phyloP scores from a whole-genome alignment of 2,113 vertebrate genomes.

The Halichoeres trimaculatus region DNA sequence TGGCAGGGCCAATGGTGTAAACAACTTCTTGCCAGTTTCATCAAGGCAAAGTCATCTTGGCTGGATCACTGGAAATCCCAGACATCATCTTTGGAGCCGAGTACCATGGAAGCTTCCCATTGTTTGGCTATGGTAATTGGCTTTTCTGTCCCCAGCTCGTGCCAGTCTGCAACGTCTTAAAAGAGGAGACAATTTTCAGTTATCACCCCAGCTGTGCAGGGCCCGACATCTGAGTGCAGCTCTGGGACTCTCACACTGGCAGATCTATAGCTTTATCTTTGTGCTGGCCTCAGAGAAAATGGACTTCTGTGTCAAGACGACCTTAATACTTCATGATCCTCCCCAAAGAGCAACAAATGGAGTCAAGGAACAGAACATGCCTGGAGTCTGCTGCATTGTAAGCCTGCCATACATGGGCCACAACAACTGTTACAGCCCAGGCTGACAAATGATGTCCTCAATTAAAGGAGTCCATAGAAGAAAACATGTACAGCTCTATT shows the following conservation, averaged over 20 bases:
- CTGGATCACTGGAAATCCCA: neutral
- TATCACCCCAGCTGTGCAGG: constrained; percentile 29
- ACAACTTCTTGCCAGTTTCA: constrained; percentile 1
- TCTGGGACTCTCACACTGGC: constrained; percentile 14
- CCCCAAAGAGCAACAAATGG: neutral
- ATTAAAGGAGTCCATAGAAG: neutral
- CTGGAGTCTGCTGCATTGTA: neutral
- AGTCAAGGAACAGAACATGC: neutral
- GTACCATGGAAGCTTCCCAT: neutral
- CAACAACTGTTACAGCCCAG: neutral
- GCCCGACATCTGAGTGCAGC: constrained; percentile 25
- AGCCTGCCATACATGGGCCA: neutral
- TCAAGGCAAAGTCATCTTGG: neutral
- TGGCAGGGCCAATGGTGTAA: neutral
- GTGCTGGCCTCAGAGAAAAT: constrained; percentile 1
- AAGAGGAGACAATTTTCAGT: constrained; percentile 14
- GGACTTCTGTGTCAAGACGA: neutral
- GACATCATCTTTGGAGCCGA: constrained; percentile 6
- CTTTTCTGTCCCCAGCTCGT: neutral
- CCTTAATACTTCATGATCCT: constrained; percentile 23
- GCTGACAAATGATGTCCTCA: neutral
- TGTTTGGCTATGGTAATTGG: constrained; percentile 25
- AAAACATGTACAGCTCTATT: neutral
- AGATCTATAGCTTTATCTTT: constrained; percentile 21
- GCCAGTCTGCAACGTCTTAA: constrained; percentile 19